Conservation (phyloP, 2,797 vertebrate species). For the Poecilia wingei region DNA sequence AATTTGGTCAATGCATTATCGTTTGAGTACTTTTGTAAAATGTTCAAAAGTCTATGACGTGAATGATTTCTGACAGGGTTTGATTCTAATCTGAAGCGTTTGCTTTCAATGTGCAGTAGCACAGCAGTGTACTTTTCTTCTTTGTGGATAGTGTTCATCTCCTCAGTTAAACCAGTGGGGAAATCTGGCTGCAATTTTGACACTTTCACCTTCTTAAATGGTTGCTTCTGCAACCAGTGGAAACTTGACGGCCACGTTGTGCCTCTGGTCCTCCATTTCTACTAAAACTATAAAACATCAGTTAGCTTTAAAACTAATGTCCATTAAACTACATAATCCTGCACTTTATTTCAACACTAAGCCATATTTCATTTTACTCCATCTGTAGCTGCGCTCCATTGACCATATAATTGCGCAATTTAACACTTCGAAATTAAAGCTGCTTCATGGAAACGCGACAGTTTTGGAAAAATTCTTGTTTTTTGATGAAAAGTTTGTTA, state of each 20-base stretch:
- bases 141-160: neutral
- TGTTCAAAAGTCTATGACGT: neutral
- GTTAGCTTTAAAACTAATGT: conserved; percentile 29
- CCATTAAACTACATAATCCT: conserved; percentile 10
- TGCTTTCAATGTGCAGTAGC: neutral
- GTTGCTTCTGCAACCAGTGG: neutral
- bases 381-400: too few relatives aligned
- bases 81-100: neutral
- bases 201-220: neutral
- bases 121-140: neutral
- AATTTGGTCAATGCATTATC: neutral
- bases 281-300: neutral
- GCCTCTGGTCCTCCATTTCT: conserved; percentile 40
- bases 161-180: neutral
- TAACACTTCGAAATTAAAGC: too few relatives aligned
- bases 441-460: too few relatives aligned
- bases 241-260: conserved; percentile 61
- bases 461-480: too few relatives aligned
- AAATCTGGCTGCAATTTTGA: neutral
- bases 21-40: neutral
- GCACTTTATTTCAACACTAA: conserved; percentile 40
- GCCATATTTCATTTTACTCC: conserved; percentile 16
- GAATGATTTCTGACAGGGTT: neutral
- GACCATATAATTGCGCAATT: too few relatives aligned
- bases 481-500: too few relatives aligned